Percentiles rank a stretch among this genome's conserved stretches.
Conservation (phyloP, 64 coral and sea anemone genomes). For the Montipora sp. region DNA sequence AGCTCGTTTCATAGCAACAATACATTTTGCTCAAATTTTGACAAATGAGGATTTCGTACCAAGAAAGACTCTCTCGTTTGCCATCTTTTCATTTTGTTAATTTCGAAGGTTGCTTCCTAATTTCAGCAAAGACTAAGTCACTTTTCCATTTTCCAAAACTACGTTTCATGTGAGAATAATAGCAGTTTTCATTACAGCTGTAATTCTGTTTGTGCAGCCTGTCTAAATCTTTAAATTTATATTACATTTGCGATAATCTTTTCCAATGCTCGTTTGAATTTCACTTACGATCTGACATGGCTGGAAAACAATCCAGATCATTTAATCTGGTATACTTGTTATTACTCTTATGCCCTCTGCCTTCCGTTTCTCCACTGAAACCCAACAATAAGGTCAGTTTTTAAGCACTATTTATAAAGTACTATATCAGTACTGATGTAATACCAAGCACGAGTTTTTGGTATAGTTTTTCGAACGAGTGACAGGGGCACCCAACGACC, state of each 20-base stretch:
- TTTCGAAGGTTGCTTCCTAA: neutral
- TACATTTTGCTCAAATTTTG: too few relatives aligned
- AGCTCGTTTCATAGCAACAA: too few relatives aligned
- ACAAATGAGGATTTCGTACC: too few relatives aligned
- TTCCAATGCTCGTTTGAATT: neutral
- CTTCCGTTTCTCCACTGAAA: constrained; percentile 6
- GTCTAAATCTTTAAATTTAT: too few relatives aligned
- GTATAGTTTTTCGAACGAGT: too few relatives aligned
- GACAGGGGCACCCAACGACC: too few relatives aligned
- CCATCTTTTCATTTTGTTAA: too few relatives aligned
- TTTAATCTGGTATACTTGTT: neutral
- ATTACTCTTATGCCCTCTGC: neutral
- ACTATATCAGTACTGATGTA: too few relatives aligned
- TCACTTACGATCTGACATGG: neutral
- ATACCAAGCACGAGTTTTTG: too few relatives aligned
- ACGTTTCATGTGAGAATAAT: neutral
- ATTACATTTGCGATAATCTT: too few relatives aligned
- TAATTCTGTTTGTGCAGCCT: neutral
- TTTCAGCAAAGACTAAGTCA: neutral
- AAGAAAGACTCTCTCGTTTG: too few relatives aligned
- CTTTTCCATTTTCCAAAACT: neutral
- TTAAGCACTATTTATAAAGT: too few relatives aligned
- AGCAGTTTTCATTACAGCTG: neutral
- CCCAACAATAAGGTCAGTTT: constrained; percentile 7
- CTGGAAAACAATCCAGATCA: neutral